Evolutionary conservation across 1,140 invertebrate species (phyloP).

Genomic region (Elysia chlorotica): DNA sequence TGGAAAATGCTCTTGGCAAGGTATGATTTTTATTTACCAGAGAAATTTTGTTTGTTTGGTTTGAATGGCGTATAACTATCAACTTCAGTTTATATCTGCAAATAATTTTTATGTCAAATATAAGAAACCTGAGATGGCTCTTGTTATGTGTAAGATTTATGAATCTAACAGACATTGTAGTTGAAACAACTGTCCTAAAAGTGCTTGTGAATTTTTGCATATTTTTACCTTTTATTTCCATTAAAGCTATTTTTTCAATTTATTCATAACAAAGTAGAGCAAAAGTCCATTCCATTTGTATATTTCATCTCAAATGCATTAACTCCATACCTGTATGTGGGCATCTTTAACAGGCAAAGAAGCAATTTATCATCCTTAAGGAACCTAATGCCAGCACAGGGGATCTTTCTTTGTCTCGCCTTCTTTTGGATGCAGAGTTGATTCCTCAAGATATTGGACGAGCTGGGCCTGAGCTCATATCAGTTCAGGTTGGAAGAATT

Average conservation of each 20-base stretch:
- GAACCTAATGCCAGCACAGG: neutral
- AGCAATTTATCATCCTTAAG: constrained; percentile 30
- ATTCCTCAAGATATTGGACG: constrained; percentile 52
- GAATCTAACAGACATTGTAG: no score
- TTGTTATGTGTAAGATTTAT: no score
- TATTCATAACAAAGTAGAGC: neutral
- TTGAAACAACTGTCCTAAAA: no score
- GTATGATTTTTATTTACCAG: no score
- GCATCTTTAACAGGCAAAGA: constrained; percentile 35
- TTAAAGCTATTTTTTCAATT: constrained; percentile 12
- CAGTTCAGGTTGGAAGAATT: no score
- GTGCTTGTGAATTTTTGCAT: no score
- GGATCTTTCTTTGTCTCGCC: constrained; percentile 32
- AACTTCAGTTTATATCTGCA: no score
- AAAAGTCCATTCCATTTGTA: neutral
- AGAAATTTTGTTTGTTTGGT: no score
- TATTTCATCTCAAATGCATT: neutral
- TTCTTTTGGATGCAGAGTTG: constrained; percentile 49
- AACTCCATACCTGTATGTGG: neutral
- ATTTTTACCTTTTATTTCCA: no score
- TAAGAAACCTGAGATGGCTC: no score
- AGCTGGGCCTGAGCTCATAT: constrained; percentile 52
- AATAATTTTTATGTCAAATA: no score
- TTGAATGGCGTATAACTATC: no score
- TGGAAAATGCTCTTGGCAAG: constrained; percentile 44